A percentile compares a stretch with the other conserved stretches of the same genome.
Conservation (phyloP, 2,797 vertebrate species). For the Phrynocephalus forsythii region DNA sequence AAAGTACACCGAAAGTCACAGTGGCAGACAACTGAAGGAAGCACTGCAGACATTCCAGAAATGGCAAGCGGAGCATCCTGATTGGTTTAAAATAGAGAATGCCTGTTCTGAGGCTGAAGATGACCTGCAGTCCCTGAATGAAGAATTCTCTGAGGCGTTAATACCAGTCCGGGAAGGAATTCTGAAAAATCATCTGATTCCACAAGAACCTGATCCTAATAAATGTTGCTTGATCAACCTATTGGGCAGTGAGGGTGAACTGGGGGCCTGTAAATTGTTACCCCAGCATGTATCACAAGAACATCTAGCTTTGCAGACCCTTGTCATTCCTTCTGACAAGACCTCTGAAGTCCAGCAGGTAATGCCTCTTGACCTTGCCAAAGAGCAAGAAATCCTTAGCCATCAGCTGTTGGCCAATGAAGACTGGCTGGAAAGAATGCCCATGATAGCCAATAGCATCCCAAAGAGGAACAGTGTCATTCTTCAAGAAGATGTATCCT, state of each 20-base stretch:
- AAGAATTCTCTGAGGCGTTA: constrained; percentile 61
- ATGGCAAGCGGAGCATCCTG: constrained; percentile 83
- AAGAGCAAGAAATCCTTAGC: constrained; percentile 6
- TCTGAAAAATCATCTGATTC: constrained; percentile 65
- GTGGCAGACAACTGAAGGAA: constrained; percentile 81
- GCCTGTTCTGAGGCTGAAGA: constrained; percentile 73
- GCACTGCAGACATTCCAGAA: constrained; percentile 84
- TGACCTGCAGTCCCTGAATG: constrained; percentile 68
- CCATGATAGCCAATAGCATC: constrained; percentile 56
- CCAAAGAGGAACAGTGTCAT: constrained; percentile 58
- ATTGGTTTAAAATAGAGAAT: constrained; percentile 90
- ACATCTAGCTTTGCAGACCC: constrained; percentile 48
- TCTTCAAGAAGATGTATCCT: constrained; percentile 37
- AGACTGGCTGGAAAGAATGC: constrained; percentile 64
- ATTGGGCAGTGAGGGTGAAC: constrained; percentile 14
- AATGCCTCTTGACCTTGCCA: constrained; percentile 34
- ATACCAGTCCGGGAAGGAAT: constrained; percentile 51
- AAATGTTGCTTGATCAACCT: constrained; percentile 46
- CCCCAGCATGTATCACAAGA: constrained; percentile 36
- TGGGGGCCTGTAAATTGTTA: constrained; percentile 46
- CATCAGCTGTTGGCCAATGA: constrained; percentile 57
- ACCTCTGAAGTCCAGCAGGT: constrained; percentile 45
- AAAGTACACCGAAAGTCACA: constrained; percentile 81
- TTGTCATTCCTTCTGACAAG: constrained; percentile 44
- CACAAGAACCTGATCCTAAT: constrained; percentile 47